These are phyloP conservation scores for Orgyia antiqua DNA, from an alignment of 2,888 invertebrate genomes.

Conservation along the genomic window DNA sequence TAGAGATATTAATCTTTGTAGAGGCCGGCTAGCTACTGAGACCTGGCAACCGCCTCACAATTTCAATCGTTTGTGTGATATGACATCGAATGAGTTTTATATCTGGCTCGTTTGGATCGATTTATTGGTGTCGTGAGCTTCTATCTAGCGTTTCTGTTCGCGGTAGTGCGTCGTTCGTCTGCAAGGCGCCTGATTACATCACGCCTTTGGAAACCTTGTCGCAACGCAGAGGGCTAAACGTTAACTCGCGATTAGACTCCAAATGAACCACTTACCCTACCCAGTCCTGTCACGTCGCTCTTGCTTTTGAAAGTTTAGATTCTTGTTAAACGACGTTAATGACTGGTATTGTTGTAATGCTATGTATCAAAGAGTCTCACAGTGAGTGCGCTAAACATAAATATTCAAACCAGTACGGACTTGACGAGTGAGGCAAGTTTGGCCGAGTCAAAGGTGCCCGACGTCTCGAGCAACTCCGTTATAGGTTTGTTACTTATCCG, in stretches of 20 bases:
- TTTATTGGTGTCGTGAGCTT: conserved; percentile 22
- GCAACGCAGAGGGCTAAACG: conserved; percentile 49
- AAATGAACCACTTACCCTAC: conserved; percentile 36
- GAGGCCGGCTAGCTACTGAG: conserved; percentile 13
- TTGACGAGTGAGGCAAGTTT: conserved; percentile 43
- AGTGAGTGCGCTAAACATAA: conserved; percentile 44
- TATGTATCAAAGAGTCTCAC: conserved; percentile 31
- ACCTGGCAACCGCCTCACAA: conserved; percentile 25
- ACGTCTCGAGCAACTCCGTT: conserved; percentile 35
- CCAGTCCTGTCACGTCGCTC: conserved; percentile 55
- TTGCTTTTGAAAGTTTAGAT: conserved; percentile 66
- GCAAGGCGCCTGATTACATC: conserved; percentile 68
- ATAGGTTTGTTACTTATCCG: too few species aligned
- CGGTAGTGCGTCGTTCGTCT: conserved; percentile 40
- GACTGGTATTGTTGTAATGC: conserved; percentile 46
- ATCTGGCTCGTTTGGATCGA: conserved; percentile 26
- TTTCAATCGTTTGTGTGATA: conserved; percentile 25
- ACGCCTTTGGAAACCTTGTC: conserved; percentile 64
- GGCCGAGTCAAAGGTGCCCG: conserved; percentile 57
- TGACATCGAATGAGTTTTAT: conserved; percentile 29
- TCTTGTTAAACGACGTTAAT: conserved; percentile 64
- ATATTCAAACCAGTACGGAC: conserved; percentile 52
- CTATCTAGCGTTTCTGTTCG: conserved; percentile 29
- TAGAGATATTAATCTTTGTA: conserved; percentile 13
- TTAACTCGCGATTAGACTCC: conserved; percentile 49